phyloP scores from a whole-genome alignment of 2,888 invertebrate genomes.

The Hypena proboscidalis region DNA sequence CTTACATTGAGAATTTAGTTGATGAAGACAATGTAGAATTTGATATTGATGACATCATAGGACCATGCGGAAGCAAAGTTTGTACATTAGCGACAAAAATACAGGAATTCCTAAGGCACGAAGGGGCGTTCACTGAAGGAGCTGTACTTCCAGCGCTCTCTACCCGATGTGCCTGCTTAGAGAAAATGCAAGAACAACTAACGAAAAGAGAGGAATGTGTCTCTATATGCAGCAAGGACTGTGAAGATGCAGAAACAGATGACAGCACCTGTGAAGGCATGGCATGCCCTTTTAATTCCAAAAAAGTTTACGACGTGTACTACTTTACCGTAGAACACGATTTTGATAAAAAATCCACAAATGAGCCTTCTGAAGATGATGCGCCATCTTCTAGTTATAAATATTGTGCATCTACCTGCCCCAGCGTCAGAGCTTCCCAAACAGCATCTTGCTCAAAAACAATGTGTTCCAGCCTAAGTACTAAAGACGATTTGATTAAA shows the following conservation, averaged over 20 bases:
- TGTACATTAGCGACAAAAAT: conserved; percentile 73
- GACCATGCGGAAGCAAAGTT: conserved; percentile 75
- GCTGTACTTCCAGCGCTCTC: conserved; percentile 61
- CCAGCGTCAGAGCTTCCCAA: conserved; percentile 53
- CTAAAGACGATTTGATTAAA: conserved; percentile 15
- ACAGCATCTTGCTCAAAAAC: conserved; percentile 61
- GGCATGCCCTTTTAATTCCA: conserved; percentile 57
- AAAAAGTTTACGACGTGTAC: conserved; percentile 65
- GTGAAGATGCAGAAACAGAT: conserved; percentile 55
- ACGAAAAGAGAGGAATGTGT: conserved; percentile 55
- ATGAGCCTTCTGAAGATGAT: neutral
- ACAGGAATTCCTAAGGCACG: conserved; percentile 68
- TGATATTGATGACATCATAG: conserved; percentile 64
- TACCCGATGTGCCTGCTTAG: conserved; percentile 75
- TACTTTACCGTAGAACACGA: conserved; percentile 76
- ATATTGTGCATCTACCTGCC: conserved; percentile 63
- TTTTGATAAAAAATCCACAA: conserved; percentile 42
- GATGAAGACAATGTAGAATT: conserved; percentile 71
- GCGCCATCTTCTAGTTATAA: conserved; percentile 53
- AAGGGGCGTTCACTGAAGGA: conserved; percentile 62
- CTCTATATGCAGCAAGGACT: conserved; percentile 61
- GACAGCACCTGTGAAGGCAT: conserved; percentile 56
- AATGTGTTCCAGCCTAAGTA: conserved; percentile 49
- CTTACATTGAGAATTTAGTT: conserved; percentile 72
- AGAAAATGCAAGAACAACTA: conserved; percentile 66